Evolutionary conservation across 2,113 vertebrate genomes (phyloP).

Genomic region (human): GRCh38 chr4:152626001-152626500

Average conservation of each 20-base stretch:
- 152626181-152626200: neutral
- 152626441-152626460: neutral
- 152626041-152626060: neutral
- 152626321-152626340: neutral
- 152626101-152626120: neutral
- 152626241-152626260: constrained; percentile 33
- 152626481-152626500: neutral
- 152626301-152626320: neutral
- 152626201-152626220: neutral
- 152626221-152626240: neutral
- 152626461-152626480: neutral
- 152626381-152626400: neutral
- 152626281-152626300: neutral
- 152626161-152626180: neutral
- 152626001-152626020: neutral
- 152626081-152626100: neutral
- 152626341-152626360: neutral
- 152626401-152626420: neutral
- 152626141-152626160: constrained; percentile 49
- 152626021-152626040: neutral
- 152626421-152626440: neutral
- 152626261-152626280: neutral
- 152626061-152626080: neutral
- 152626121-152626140: constrained; percentile 46
- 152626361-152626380: neutral